Conservation (phyloP, 2,888 invertebrate species). For the Stenoptilia bipunctidactyla region DNA sequence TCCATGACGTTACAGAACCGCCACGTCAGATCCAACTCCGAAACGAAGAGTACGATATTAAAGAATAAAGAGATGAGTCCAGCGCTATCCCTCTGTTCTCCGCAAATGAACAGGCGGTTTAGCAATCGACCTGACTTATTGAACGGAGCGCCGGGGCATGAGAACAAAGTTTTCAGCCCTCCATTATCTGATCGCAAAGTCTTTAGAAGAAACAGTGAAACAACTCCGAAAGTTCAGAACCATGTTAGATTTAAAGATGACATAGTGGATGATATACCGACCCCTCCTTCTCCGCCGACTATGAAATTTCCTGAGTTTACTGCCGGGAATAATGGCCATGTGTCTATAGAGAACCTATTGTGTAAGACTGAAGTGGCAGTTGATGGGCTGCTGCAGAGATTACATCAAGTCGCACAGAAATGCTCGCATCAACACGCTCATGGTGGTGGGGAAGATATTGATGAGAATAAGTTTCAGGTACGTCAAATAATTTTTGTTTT, state of each 20-base stretch:
- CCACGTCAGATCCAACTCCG: constrained; percentile 58
- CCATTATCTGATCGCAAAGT: constrained; percentile 43
- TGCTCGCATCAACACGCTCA: constrained; percentile 81
- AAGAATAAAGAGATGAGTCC: constrained; percentile 58
- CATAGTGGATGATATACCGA: constrained; percentile 52
- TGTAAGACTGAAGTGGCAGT: constrained; percentile 79
- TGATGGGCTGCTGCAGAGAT: constrained; percentile 74
- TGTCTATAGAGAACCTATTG: constrained; percentile 72
- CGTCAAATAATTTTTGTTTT: constrained; percentile 19
- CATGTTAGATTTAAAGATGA: constrained; percentile 63
- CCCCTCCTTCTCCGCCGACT: constrained; percentile 58
- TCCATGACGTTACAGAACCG: constrained; percentile 55
- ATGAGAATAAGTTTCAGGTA: constrained; percentile 82
- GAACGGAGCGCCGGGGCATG: constrained; percentile 50
- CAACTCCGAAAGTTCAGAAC: constrained; percentile 48
- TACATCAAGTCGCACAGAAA: constrained; percentile 79
- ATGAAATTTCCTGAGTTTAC: constrained; percentile 46
- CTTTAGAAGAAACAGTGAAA: constrained; percentile 33
- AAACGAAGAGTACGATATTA: constrained; percentile 57
- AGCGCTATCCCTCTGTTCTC: constrained; percentile 63
- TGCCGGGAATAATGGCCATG: constrained; percentile 67
- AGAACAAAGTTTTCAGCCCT: constrained; percentile 46
- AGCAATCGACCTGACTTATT: constrained; percentile 53
- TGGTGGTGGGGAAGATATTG: constrained; percentile 81
- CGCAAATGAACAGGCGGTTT: constrained; percentile 66